Base-by-base conservation (phyloP, 2,113 vertebrate genomes). In the Malurus cyaneus region DNA sequence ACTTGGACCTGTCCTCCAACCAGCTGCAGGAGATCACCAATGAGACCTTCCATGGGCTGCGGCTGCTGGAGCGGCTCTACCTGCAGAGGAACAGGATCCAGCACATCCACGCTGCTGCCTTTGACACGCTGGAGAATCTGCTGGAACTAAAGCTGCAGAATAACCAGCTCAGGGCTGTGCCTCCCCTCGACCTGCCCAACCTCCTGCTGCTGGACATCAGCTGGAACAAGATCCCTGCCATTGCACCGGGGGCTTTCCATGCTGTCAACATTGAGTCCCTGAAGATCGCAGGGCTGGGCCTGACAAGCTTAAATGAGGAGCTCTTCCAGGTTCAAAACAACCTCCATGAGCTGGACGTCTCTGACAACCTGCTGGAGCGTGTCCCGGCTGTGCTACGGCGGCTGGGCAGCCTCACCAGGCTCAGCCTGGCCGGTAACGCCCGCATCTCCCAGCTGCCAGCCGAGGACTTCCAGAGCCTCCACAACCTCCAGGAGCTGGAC, bases 111-210 rank as follows among this genome's bases (percentile, higher is more conserved):
- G 97, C 98, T 1, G 97, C 97, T 1, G 99, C 99, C 50, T 99
- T 99, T 0, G 96, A 98, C 39, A 97, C 98, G 0, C 97, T 99
- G 36, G 98, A 98, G 77, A 97, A 97, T 85, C 97, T 99, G 47
- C 98, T 99, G 93, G 99, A 99, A 96, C 98, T 99, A 70, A 99
- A 99, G 95, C 97, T 99, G 53, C 98, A 99, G 88, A 98, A 98
- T 80, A 99, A 99, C 62, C 97, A 98, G 93, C 97, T 99, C 79
- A 98, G 94, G 78, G 96, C 62, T 0, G 89, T 99, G 71, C 98
- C 99, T 8, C 96, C 98, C 0, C 97, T 99, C 2, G 96, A 88
- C 86, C 97, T 99, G 95, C 98, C 99, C 18, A 97, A 95, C 62
- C 97, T 99, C 54, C 97, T 99, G 83, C 97, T 99, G 88, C 97